These are phyloP conservation scores for Crotalus helleri DNA, from an alignment of 2,113 vertebrate species.

Conservation along the genomic window DNA sequence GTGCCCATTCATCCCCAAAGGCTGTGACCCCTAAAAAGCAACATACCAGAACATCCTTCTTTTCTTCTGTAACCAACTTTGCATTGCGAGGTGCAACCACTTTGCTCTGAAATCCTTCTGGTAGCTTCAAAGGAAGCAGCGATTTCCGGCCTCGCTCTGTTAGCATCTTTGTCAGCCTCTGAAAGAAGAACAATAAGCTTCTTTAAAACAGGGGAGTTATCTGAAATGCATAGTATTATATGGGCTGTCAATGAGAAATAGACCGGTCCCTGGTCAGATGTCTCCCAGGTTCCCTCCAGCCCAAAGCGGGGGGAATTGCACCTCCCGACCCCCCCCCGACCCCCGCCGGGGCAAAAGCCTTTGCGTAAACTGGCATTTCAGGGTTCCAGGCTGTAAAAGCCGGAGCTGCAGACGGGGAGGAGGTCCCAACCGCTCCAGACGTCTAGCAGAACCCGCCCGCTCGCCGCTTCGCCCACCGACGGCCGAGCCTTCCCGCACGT, in stretches of 20 bases:
- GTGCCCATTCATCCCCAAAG: not conserved
- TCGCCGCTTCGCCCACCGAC: not conserved
- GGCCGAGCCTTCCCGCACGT: not conserved
- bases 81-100: constrained; percentile 35
- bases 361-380: not conserved
- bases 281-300: too few species aligned
- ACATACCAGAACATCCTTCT: not conserved
- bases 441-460: not conserved
- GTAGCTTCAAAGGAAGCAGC: constrained; percentile 33
- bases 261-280: not conserved
- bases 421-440: too few species aligned
- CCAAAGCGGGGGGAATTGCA: not conserved
- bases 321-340: not conserved
- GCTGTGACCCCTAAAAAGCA: not conserved
- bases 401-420: not conserved
- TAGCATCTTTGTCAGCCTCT: constrained; percentile 63
- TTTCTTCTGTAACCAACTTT: constrained; percentile 58
- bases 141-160: constrained; percentile 37
- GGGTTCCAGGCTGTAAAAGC: not conserved
- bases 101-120: constrained; percentile 58
- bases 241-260: not conserved
- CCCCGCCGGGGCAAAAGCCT: not conserved
- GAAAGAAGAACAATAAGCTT: constrained; percentile 23
- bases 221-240: not conserved
- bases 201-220: not conserved